These are phyloP conservation scores for Acholoe squamosa DNA, from an alignment of 2,888 invertebrate genomes.

Conservation along the genomic window DNA sequence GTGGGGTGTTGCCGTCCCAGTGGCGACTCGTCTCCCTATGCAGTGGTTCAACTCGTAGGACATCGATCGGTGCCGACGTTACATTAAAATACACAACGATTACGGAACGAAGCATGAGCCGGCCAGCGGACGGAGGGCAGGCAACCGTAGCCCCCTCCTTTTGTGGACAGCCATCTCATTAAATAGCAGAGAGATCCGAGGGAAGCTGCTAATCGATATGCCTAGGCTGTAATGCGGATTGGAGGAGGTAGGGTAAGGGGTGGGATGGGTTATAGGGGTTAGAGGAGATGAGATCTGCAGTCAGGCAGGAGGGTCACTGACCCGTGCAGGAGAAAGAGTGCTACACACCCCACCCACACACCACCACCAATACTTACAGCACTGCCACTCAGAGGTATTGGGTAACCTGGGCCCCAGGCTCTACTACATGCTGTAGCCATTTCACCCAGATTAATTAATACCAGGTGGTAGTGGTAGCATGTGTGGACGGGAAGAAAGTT, in stretches of 20 bases:
- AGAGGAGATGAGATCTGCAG: neutral
- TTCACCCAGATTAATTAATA: neutral
- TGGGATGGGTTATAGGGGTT: neutral
- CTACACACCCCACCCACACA: neutral
- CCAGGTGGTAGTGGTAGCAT: neutral
- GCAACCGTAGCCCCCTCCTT: neutral
- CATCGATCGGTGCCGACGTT: neutral
- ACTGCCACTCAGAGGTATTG: no score
- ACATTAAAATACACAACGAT: constrained; percentile 41
- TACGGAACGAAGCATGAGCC: neutral
- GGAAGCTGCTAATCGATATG: constrained; percentile 12
- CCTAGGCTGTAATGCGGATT: neutral
- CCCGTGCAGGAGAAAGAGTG: neutral
- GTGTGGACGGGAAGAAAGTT: neutral
- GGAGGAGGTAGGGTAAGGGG: neutral
- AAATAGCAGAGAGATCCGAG: neutral
- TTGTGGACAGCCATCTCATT: neutral
- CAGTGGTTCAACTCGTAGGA: neutral
- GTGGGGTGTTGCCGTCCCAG: neutral
- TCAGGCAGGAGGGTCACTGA: neutral
- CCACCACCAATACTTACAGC: neutral
- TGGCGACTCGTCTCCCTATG: neutral
- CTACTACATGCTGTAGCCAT: no score
- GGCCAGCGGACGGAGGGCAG: neutral
- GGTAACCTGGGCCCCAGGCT: no score